These are phyloP conservation scores for Elaeidobius kamerunicus DNA, from an alignment of 2,888 invertebrate species.

Conservation along the genomic window DNA sequence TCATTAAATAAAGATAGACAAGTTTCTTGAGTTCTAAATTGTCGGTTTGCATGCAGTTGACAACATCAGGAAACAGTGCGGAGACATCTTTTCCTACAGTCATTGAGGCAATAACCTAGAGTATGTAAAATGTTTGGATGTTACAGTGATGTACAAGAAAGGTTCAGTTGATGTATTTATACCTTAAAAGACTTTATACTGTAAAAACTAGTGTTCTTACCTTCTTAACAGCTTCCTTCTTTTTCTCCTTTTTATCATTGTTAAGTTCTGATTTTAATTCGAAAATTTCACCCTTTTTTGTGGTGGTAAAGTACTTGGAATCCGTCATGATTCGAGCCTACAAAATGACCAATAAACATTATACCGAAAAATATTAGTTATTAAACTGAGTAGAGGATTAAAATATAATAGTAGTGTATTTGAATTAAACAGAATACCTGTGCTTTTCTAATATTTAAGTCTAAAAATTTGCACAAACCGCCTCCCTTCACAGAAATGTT, in stretches of 20 bases:
- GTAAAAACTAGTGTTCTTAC: conserved; percentile 51
- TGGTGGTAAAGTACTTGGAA: conserved; percentile 99
- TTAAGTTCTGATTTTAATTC: conserved; percentile 98
- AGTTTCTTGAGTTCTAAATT: conserved; percentile 98
- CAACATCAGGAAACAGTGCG: conserved; percentile 97
- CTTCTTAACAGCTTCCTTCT: conserved; percentile 99
- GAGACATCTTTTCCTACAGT: conserved; percentile 99
- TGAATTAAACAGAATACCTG: too few species aligned
- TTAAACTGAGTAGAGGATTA: too few species aligned
- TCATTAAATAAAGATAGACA: conserved; percentile 98
- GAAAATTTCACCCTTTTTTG: conserved; percentile 99
- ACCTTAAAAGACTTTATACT: neutral
- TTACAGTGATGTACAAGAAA: neutral
- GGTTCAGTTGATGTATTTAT: neutral
- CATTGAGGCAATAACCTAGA: conserved; percentile 97
- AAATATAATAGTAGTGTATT: too few species aligned
- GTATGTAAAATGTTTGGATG: neutral
- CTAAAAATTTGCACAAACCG: too few species aligned
- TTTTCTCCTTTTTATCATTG: conserved; percentile 99
- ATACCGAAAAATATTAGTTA: too few species aligned
- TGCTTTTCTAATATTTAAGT: too few species aligned
- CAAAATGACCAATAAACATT: too few species aligned
- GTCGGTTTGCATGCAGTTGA: conserved; percentile 99
- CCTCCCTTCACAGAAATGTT: too few species aligned
- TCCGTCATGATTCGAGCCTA: conserved; percentile 90